Evolutionary conservation across 1,140 invertebrate species (phyloP).

Genomic region (Onthophagus taurus): DNA sequence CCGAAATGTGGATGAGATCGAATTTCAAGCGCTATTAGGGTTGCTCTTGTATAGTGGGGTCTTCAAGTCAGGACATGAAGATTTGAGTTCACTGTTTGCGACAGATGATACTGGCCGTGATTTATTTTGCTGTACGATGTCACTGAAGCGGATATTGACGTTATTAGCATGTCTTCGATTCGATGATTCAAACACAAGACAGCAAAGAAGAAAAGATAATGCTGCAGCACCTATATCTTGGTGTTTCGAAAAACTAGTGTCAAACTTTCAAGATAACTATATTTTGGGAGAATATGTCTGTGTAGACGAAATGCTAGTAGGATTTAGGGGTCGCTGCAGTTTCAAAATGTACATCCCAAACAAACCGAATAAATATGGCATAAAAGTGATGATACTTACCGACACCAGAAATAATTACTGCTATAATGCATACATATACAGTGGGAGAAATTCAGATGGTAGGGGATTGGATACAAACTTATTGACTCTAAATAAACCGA

Average conservation of each 20-base stretch:
- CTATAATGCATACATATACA: constrained; percentile 30
- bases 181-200: neutral
- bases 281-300: constrained; percentile 1
- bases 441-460: constrained; percentile 33
- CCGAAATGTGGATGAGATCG: neutral
- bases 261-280: neutral
- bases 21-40: neutral
- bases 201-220: neutral
- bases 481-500: too few relatives aligned
- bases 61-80: neutral
- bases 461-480: too few relatives aligned
- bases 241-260: neutral
- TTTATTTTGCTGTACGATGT: neutral
- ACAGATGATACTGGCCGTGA: neutral
- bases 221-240: constrained; percentile 2
- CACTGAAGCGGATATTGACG: neutral
- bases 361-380: constrained; percentile 40
- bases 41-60: neutral
- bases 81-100: neutral
- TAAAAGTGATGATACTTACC: constrained; percentile 36
- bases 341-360: constrained; percentile 40
- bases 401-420: constrained; percentile 32
- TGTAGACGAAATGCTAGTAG: neutral
- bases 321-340: constrained; percentile 7
- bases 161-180: constrained; percentile 3